These are phyloP conservation scores for Brachionus koreanus DNA, from an alignment of 1,140 invertebrate species.

Conservation along the genomic window DNA sequence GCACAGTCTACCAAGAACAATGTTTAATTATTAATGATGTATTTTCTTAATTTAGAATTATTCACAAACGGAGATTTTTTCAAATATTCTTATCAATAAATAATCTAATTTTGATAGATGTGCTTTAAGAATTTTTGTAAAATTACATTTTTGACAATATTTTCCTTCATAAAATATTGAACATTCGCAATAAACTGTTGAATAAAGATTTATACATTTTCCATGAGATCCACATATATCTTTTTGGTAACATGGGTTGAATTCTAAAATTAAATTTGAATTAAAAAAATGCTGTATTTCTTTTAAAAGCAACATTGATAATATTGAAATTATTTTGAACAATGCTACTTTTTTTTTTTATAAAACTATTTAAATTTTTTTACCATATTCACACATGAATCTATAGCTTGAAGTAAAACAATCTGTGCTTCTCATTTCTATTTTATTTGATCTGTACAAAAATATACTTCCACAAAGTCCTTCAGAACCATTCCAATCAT, in stretches of 20 bases:
- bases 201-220: constrained; percentile 22
- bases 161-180: constrained; percentile 11
- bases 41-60: constrained; percentile 8
- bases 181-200: constrained; percentile 26
- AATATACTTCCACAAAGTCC: constrained; percentile 36
- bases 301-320: neutral
- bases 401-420: constrained; percentile 20
- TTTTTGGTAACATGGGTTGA: constrained; percentile 33
- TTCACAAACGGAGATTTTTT: too few species aligned
- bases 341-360: neutral
- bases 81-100: too few species aligned
- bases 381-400: constrained; percentile 44
- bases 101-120: neutral
- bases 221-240: constrained; percentile 25
- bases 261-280: neutral
- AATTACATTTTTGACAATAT: constrained; percentile 36
- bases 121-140: neutral
- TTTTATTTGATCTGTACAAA: neutral
- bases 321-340: neutral
- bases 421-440: constrained; percentile 21
- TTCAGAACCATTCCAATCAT: constrained; percentile 18
- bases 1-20: neutral
- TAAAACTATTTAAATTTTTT: neutral
- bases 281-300: neutral
- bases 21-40: neutral